Percentiles rank a stretch among this genome's conserved stretches.
phyloP scores from a whole-genome alignment of 2,113 vertebrate genomes.

The Chlamydotis undulata region DNA sequence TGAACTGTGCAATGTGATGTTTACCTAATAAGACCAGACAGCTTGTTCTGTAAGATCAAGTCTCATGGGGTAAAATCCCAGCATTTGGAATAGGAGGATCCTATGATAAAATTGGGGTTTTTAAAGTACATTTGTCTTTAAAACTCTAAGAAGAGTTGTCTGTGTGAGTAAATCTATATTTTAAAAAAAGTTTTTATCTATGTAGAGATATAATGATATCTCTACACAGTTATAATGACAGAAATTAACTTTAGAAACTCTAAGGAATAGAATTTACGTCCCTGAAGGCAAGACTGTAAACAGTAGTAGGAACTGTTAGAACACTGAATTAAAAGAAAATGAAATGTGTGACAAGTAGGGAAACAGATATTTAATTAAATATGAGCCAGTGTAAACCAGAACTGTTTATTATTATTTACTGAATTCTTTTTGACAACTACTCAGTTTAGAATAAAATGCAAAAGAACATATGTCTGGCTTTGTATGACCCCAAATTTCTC shows the following conservation, averaged over 20 bases:
- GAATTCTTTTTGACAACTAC: slow-evolving; percentile 67
- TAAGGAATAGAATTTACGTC: not conserved
- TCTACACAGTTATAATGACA: not conserved
- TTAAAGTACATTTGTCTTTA: not conserved
- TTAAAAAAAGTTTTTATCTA: not conserved
- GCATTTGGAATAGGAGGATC: not conserved
- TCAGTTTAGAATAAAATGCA: slow-evolving; percentile 69
- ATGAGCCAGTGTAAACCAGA: slow-evolving; percentile 60
- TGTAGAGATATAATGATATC: not conserved
- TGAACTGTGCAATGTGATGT: not conserved
- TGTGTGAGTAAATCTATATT: not conserved
- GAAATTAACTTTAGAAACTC: not conserved
- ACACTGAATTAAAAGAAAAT: slow-evolving; percentile 28
- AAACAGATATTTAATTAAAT: slow-evolving; percentile 61
- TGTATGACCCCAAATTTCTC: slow-evolving; percentile 71
- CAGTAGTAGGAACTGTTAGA: not conserved
- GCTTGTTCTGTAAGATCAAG: not conserved
- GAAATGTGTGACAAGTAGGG: not conserved
- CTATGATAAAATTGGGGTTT: not conserved
- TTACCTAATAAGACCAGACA: not conserved
- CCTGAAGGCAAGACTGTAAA: not conserved
- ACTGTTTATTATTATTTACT: slow-evolving; percentile 63
- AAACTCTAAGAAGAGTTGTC: not conserved
- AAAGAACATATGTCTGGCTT: slow-evolving; percentile 76
- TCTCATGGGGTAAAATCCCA: not conserved